phyloP scores from a whole-genome alignment of 2,113 vertebrate species.

The Noturus placidus region DNA sequence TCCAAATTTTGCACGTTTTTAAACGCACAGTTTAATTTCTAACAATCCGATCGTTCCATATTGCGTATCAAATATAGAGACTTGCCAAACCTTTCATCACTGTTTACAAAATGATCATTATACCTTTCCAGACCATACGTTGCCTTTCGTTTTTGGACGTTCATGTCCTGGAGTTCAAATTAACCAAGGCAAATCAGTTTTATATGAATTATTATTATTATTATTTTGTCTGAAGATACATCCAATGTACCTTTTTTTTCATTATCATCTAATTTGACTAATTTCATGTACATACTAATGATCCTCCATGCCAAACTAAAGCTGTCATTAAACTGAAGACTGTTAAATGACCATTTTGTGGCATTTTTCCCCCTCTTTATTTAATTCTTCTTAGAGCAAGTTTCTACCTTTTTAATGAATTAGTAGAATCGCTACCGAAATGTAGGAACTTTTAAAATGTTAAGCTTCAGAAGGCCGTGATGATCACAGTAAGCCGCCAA shows the following conservation, averaged over 20 bases:
- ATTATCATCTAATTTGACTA: neutral
- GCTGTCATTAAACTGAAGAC: neutral
- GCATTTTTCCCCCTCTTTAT: neutral
- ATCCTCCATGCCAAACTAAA: neutral
- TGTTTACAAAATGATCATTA: neutral
- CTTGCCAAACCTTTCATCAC: neutral
- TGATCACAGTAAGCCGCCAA: neutral
- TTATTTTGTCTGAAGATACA: neutral
- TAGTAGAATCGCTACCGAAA: neutral
- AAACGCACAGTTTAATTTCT: neutral
- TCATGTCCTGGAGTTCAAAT: neutral
- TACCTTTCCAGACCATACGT: too few species aligned
- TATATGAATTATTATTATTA: neutral
- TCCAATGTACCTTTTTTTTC: neutral
- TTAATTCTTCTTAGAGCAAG: neutral
- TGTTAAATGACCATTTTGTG: neutral
- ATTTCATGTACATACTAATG: neutral
- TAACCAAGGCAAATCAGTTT: neutral
- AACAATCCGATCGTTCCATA: neutral
- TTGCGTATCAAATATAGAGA: neutral
- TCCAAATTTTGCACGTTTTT: too few species aligned
- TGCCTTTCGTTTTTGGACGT: neutral
- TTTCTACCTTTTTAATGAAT: neutral
- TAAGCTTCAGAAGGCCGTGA: too few species aligned
- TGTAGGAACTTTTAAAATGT: neutral